Evolutionary conservation across 2,888 invertebrate genomes (phyloP), one percentile per base, ranked within the genome.

Genomic region (Gymnoscelis rufifasciata): DNA sequence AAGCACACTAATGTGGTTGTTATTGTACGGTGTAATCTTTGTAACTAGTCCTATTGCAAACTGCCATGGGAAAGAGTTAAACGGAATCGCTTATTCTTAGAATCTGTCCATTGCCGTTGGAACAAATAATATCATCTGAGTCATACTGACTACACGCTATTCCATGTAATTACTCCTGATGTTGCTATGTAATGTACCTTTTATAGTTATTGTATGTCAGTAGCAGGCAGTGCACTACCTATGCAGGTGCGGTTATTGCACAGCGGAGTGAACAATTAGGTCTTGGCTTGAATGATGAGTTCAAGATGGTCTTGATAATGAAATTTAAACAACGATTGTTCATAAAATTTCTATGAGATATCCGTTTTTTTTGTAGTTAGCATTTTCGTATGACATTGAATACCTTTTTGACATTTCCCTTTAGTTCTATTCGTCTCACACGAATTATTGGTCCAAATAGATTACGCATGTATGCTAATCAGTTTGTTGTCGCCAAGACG

Each of bases 301-400:
- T 57, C 43, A 43, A 64, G 58, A 55, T 57, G 57, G 63, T 68
- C 56, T 60, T 59, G 54, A 41, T 46, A 51, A 47, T 57, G 49
- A 47, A 49, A 38, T 38, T 38, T n/a, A n/a, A n/a, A n/a, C n/a
- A n/a, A n/a, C n/a, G n/a, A n/a, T n/a, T n/a, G n/a, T n/a, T n/a
- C n/a, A n/a, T n/a, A n/a, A n/a, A n/a, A n/a, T n/a, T n/a, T n/a
- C n/a, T n/a, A n/a, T n/a, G n/a, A n/a, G n/a, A n/a, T n/a, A n/a
- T n/a, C n/a, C n/a, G n/a, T n/a, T n/a, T n/a, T n/a, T n/a, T n/a
- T n/a, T n/a, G n/a, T n/a, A n/a, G n/a, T n/a, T n/a, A n/a, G n/a
- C n/a, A n/a, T n/a, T n/a, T n/a, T n/a, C n/a, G n/a, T n/a, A n/a
- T n/a, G n/a, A n/a, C n/a, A n/a, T n/a, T n/a, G 38, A 55, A 45